A percentile compares a stretch with the other conserved stretches of the same genome.
These are phyloP conservation scores for Nasonia vitripennis DNA, from an alignment of 1,140 invertebrate species.

Conservation along the genomic window DNA sequence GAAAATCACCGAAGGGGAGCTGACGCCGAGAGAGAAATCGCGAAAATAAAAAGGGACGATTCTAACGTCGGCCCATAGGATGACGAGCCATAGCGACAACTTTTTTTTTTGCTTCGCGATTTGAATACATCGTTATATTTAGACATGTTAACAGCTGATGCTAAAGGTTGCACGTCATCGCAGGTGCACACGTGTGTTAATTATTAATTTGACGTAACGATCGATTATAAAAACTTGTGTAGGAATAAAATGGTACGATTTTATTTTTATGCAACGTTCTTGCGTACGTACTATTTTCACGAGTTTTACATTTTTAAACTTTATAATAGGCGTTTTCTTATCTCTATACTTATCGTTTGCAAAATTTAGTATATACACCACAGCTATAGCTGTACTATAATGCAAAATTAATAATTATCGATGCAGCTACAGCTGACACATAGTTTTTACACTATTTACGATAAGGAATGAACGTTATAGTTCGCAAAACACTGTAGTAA, in stretches of 20 bases:
- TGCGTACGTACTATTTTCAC: too few relatives aligned
- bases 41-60: too few relatives aligned
- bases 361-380: not conserved
- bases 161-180: not conserved
- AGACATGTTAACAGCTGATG: not conserved
- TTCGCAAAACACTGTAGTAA: not conserved
- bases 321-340: too few relatives aligned
- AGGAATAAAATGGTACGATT: too few relatives aligned
- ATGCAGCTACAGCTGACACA: not conserved
- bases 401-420: not conserved
- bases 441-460: not conserved
- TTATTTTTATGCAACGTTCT: too few relatives aligned
- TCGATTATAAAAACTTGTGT: not conserved
- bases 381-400: not conserved
- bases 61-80: too few relatives aligned
- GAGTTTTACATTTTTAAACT: too few relatives aligned
- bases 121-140: not conserved
- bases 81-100: too few relatives aligned
- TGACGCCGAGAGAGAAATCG: too few relatives aligned
- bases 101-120: too few relatives aligned
- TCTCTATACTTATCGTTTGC: too few relatives aligned
- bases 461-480: not conserved
- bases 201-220: not conserved
- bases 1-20: too few relatives aligned
- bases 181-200: not conserved